Percentiles rank a stretch among this genome's conserved stretches.
phyloP scores from a whole-genome alignment of 2,797 vertebrate species.

The Potorous gilbertii region DNA sequence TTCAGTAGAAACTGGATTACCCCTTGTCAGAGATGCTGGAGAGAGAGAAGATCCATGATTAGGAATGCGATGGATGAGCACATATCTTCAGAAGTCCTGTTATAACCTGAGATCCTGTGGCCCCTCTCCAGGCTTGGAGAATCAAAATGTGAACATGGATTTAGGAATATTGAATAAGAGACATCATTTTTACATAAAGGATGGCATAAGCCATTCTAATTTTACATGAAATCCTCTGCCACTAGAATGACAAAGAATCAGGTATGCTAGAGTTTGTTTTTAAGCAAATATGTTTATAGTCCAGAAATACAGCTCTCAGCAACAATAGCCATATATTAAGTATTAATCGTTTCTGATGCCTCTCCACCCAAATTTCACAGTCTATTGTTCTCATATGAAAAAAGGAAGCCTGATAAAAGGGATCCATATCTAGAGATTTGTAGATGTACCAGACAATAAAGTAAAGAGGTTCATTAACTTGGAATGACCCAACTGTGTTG shows the following conservation, averaged over 20 bases:
- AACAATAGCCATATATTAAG: background rate
- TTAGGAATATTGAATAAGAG: background rate
- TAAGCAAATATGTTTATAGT: background rate
- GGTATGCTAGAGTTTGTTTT: background rate
- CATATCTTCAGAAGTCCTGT: background rate
- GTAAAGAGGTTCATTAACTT: constrained; percentile 79
- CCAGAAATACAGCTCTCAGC: background rate
- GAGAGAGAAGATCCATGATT: background rate
- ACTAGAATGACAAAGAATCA: background rate
- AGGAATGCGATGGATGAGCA: background rate
- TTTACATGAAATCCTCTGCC: background rate
- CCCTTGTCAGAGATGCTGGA: background rate
- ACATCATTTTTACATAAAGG: background rate
- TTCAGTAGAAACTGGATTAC: background rate
- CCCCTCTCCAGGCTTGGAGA: background rate
- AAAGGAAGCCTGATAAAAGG: constrained; percentile 21
- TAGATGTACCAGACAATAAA: constrained; percentile 76
- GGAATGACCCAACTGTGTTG: constrained; percentile 81
- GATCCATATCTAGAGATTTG: constrained; percentile 55
- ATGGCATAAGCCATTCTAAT: background rate
- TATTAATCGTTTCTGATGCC: background rate
- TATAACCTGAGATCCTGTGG: background rate
- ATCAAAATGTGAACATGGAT: background rate
- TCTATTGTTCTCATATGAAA: background rate
- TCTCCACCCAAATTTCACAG: background rate